These are phyloP conservation scores for Strongylocentrotus purpuratus DNA, from an alignment of 35 echinoderm and acorn worm species.

Conservation along the genomic window DNA sequence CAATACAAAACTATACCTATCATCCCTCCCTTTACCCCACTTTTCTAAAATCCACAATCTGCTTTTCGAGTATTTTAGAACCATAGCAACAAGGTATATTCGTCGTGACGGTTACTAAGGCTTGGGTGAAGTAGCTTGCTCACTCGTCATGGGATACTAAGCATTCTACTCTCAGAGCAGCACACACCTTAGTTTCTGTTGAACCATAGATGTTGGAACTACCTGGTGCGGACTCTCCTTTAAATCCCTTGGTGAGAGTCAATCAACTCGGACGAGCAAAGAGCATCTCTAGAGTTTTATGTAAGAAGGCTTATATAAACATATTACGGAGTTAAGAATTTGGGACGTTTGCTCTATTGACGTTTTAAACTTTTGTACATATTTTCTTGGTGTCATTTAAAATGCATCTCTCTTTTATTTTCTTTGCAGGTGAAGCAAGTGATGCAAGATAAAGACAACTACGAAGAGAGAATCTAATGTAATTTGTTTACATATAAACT, in stretches of 20 bases:
- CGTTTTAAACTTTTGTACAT: no score
- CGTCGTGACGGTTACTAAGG: background rate
- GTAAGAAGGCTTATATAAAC: background rate
- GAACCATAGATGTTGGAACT: no score
- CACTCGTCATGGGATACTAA: background rate
- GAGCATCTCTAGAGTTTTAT: background rate
- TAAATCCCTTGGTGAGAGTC: no score
- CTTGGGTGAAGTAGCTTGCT: background rate
- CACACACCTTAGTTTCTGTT: background rate
- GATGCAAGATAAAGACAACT: background rate
- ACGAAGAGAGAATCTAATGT: background rate
- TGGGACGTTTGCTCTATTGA: no score
- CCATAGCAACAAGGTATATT: background rate
- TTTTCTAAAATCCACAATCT: background rate
- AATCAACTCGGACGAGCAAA: background rate
- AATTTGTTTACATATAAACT: background rate
- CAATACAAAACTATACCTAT: no score
- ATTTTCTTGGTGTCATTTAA: no score
- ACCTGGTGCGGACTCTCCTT: no score
- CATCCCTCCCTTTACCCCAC: background rate
- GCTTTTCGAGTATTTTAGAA: background rate
- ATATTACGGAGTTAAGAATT: no score
- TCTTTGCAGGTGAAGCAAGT: background rate
- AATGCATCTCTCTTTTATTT: background rate
- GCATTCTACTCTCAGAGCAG: background rate